Percentiles rank a stretch among this genome's conserved stretches.
Conservation (phyloP, 2,888 invertebrate species). For the Hedya salicella region DNA sequence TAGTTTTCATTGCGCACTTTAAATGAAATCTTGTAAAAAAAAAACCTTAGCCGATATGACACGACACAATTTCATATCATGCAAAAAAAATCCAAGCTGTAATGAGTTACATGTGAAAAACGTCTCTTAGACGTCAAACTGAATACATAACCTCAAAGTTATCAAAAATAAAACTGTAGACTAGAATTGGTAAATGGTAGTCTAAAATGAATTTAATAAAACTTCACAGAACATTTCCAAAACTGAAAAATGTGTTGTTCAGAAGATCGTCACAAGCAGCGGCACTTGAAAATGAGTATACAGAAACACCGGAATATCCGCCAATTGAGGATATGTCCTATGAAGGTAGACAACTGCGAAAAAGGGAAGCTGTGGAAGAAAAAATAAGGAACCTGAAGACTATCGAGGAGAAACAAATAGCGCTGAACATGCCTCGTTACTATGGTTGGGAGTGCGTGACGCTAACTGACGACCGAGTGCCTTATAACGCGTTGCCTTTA, state of each 20-base stretch:
- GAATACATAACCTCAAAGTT: slow-evolving; percentile 5
- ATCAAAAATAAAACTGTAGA: slow-evolving; percentile 10
- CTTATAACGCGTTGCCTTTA: slow-evolving; percentile 88
- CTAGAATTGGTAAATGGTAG: slow-evolving; percentile 17
- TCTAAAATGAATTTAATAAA: slow-evolving; percentile 68
- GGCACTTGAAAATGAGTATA: slow-evolving; percentile 70
- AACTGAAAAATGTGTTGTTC: slow-evolving; percentile 59
- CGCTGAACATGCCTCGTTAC: slow-evolving; percentile 92
- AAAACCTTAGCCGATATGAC: neutral
- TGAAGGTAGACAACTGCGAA: slow-evolving; percentile 76
- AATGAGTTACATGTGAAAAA: neutral
- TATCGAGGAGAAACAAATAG: slow-evolving; percentile 93
- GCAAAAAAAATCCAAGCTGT: neutral
- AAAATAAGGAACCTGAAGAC: slow-evolving; percentile 87
- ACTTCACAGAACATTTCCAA: slow-evolving; percentile 66
- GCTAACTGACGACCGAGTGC: slow-evolving; percentile 84
- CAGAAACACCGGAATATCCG: slow-evolving; percentile 82
- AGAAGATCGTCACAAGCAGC: slow-evolving; percentile 64
- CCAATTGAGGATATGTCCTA: slow-evolving; percentile 86
- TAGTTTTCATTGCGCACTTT: slow-evolving; percentile 31
- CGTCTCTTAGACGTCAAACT: slow-evolving; percentile 19
- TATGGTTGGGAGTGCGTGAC: slow-evolving; percentile 90
- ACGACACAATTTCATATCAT: neutral
- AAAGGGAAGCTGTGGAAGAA: slow-evolving; percentile 78
- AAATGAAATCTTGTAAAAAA: no score